A percentile compares a stretch with the other conserved stretches of the same genome.
Conservation (phyloP, 2,797 vertebrate genomes). For the Enoplosus armatus region DNA sequence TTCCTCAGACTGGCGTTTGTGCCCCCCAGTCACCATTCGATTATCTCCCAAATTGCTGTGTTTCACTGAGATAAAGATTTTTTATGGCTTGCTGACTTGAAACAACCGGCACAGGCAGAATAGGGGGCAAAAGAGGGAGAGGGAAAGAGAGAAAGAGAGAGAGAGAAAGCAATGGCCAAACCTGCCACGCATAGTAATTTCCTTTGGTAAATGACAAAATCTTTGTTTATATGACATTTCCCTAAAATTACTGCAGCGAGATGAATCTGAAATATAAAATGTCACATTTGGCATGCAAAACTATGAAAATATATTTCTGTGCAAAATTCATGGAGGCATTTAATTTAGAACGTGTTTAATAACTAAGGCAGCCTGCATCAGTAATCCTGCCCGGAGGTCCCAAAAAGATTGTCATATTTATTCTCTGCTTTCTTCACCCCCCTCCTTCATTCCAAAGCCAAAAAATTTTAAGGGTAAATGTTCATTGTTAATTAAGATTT, state of each 20-base stretch:
- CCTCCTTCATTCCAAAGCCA: constrained; percentile 89
- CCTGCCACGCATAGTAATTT: constrained; percentile 98
- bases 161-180: constrained; percentile 90
- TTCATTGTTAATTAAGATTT: constrained; percentile 99
- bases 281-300: constrained; percentile 99
- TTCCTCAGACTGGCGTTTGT: constrained; percentile 99
- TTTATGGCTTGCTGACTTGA: constrained; percentile 99
- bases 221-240: constrained; percentile 99
- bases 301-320: constrained; percentile 99
- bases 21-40: constrained; percentile 99
- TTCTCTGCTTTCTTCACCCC: constrained; percentile 91
- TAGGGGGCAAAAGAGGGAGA: constrained; percentile 79
- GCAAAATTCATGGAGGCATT: constrained; percentile 99
- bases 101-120: constrained; percentile 95
- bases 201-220: constrained; percentile 99
- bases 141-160: constrained; percentile 64
- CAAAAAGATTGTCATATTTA: constrained; percentile 99
- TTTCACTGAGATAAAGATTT: constrained; percentile 99
- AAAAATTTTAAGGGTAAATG: constrained; percentile 97
- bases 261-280: constrained; percentile 99
- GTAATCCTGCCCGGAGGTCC: constrained; percentile 99
- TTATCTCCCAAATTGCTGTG: constrained; percentile 99
- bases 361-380: constrained; percentile 97
- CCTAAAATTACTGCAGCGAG: constrained; percentile 94
- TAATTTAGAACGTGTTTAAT: constrained; percentile 99